Percentiles rank a stretch among this genome's conserved stretches.
These are phyloP conservation scores for Ornithoptera alexandrae DNA, from an alignment of 2,888 invertebrate species.

Conservation along the genomic window DNA sequence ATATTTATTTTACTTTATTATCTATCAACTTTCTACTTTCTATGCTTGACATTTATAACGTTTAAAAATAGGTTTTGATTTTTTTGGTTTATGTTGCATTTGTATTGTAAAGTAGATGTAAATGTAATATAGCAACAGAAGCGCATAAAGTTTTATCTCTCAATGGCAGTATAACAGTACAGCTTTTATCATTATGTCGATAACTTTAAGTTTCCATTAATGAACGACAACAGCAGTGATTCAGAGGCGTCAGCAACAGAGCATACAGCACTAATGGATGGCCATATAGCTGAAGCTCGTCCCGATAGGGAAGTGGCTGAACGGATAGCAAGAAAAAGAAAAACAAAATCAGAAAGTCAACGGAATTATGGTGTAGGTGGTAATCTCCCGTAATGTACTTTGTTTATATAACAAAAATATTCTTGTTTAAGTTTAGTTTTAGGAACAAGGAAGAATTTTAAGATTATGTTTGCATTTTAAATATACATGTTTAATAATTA, in stretches of 20 bases:
- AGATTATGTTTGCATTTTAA: too few species aligned
- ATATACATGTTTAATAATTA: too few species aligned
- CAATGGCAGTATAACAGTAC: slow-evolving; percentile 3
- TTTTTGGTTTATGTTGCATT: slow-evolving; percentile 8
- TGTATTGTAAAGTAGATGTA: slow-evolving; percentile 12
- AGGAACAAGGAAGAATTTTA: too few species aligned
- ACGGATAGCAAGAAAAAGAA: slow-evolving; percentile 78
- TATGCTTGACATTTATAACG: slow-evolving; percentile 13
- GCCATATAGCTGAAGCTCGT: slow-evolving; percentile 85
- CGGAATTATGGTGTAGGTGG: slow-evolving; percentile 77
- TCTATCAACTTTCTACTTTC: neutral
- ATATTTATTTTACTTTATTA: neutral
- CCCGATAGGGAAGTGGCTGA: slow-evolving; percentile 78
- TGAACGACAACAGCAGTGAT: slow-evolving; percentile 71
- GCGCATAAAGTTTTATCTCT: neutral
- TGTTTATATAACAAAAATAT: neutral
- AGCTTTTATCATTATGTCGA: slow-evolving; percentile 21
- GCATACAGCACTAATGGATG: slow-evolving; percentile 92
- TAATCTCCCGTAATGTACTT: neutral
- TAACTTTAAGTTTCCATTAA: slow-evolving; percentile 52
- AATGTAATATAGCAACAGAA: slow-evolving; percentile 9
- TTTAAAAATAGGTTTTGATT: slow-evolving; percentile 22
- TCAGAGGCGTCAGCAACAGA: slow-evolving; percentile 83
- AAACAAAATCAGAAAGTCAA: slow-evolving; percentile 74
- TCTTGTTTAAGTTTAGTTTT: neutral